Percentiles rank a stretch among this genome's conserved stretches.
Conservation (phyloP, 2,113 vertebrate species). For the Gavia stellata region DNA sequence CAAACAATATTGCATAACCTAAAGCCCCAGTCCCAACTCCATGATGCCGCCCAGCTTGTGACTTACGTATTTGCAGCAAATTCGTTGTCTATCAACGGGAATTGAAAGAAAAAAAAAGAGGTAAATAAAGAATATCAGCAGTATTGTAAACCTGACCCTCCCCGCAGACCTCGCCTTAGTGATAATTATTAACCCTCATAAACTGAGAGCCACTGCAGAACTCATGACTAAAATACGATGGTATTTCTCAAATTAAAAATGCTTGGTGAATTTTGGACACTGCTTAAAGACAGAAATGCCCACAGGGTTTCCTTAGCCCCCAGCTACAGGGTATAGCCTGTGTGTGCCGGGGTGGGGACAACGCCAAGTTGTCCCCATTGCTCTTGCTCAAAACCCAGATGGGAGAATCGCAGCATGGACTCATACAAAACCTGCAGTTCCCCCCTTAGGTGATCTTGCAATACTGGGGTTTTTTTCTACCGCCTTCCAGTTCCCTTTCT, state of each 20-base stretch:
- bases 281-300: neutral
- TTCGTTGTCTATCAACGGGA: neutral
- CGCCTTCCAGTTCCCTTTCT: neutral
- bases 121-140: conserved; percentile 12
- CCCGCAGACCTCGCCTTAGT: neutral
- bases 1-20: neutral
- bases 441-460: neutral
- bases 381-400: neutral
- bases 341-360: neutral
- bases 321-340: neutral
- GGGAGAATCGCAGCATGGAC: neutral
- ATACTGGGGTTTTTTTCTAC: neutral
- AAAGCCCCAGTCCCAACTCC: neutral
- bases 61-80: neutral
- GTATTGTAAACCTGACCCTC: neutral
- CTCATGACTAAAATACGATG: neutral
- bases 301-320: neutral
- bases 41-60: neutral
- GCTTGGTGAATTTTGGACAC: neutral
- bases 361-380: neutral
- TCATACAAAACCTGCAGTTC: neutral
- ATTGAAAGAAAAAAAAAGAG: neutral
- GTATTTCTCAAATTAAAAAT: neutral
- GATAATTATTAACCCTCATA: conserved; percentile 29
- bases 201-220: neutral